phyloP scores from a whole-genome alignment of 2,113 vertebrate species.

The Diphyllodes magnificus region DNA sequence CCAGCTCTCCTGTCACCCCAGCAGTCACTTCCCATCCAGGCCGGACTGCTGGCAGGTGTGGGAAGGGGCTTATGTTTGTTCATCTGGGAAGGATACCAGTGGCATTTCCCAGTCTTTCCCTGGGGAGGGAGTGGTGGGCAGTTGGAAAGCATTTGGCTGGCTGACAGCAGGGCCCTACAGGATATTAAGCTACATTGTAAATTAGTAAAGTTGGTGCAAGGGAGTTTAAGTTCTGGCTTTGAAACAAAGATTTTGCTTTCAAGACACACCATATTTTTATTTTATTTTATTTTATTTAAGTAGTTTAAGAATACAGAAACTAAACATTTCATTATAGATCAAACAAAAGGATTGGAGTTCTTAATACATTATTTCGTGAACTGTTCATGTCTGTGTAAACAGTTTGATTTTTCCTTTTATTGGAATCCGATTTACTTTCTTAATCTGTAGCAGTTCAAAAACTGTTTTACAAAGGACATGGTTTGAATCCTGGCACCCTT shows the following conservation, averaged over 20 bases:
- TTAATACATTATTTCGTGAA: background rate
- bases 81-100: background rate
- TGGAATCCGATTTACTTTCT: background rate
- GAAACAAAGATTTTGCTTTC: background rate
- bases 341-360: background rate
- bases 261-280: background rate
- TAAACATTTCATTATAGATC: background rate
- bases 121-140: background rate
- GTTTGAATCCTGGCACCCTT: background rate
- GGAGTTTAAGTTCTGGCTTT: background rate
- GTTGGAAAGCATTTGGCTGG: background rate
- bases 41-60: accelerated
- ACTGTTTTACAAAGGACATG: background rate
- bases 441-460: background rate
- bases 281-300: background rate
- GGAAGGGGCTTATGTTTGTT: background rate
- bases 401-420: background rate
- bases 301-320: background rate
- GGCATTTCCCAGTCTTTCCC: background rate
- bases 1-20: background rate
- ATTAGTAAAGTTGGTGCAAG: background rate
- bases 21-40: background rate
- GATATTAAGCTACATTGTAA: background rate
- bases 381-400: background rate
- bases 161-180: background rate